phyloP scores from a whole-genome alignment of 2,888 invertebrate genomes.

The Perizoma affinitatum region DNA sequence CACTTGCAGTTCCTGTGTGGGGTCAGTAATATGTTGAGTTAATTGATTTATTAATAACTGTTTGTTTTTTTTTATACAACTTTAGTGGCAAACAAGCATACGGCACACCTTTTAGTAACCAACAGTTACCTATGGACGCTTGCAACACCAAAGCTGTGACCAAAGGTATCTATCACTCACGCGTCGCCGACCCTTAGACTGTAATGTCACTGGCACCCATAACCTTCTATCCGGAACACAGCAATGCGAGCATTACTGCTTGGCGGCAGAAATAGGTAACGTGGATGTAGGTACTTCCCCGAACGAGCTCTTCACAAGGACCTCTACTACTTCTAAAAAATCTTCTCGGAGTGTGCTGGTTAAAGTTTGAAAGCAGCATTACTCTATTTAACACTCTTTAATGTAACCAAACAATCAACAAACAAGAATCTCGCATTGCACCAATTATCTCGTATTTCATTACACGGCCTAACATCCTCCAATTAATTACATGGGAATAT shows the following conservation, averaged over 20 bases:
- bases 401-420: constrained; percentile 6
- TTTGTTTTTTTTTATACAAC: too few species aligned
- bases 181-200: constrained; percentile 7
- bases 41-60: too few species aligned
- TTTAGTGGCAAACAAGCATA: too few species aligned
- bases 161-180: too few species aligned
- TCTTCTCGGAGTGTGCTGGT: too few species aligned
- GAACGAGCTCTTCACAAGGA: constrained; percentile 18
- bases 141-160: too few species aligned
- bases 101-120: too few species aligned
- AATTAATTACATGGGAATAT: constrained; percentile 52
- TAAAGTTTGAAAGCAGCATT: too few species aligned
- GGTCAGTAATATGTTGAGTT: too few species aligned
- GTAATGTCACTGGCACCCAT: background rate
- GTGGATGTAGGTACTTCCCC: constrained; percentile 30
- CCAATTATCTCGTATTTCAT: constrained; percentile 41
- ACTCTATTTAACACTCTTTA: background rate
- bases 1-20: too few species aligned
- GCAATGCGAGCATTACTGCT: constrained; percentile 7
- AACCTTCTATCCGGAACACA: constrained; percentile 2
- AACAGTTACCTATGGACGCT: too few species aligned
- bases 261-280: constrained; percentile 23
- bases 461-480: constrained; percentile 43
- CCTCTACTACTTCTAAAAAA: constrained; percentile 14
- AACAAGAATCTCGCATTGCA: constrained; percentile 23